A percentile compares a stretch with the other conserved stretches of the same genome.
phyloP scores from a whole-genome alignment of 2,797 vertebrate genomes.

The Philypnodon macrostomus region DNA sequence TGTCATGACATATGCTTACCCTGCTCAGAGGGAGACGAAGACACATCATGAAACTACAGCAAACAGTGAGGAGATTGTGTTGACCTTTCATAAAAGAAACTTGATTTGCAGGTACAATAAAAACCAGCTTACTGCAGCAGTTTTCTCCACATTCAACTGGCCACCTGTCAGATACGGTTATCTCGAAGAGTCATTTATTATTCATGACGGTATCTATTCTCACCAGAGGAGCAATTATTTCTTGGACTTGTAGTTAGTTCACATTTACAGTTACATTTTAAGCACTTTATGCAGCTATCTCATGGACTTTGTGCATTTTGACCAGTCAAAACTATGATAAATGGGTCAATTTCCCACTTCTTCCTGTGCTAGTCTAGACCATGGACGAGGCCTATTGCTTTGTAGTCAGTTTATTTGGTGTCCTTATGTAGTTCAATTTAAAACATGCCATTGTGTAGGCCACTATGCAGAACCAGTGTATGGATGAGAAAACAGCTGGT shows the following conservation, averaged over 20 bases:
- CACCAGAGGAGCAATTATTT: too few species aligned
- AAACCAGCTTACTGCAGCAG: slow-evolving; percentile 39
- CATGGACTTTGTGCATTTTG: too few species aligned
- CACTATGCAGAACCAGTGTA: too few species aligned
- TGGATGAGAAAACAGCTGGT: slow-evolving; percentile 54
- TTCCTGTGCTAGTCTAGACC: too few species aligned
- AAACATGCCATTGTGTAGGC: slow-evolving; percentile 33
- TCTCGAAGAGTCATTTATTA: not conserved
- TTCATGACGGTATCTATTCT: not conserved
- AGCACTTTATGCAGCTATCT: too few species aligned
- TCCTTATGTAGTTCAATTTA: slow-evolving; percentile 41
- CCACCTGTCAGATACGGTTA: slow-evolving; percentile 29
- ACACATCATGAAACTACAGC: slow-evolving; percentile 42
- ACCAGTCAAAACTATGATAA: too few species aligned
- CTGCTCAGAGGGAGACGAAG: not conserved
- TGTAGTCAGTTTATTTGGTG: too few species aligned
- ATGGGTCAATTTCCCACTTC: too few species aligned
- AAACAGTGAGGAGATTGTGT: slow-evolving; percentile 16
- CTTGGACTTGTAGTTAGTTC: too few species aligned
- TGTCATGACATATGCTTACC: too few species aligned
- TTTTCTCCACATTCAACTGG: slow-evolving; percentile 30
- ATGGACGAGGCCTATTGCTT: too few species aligned
- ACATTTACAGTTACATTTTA: too few species aligned
- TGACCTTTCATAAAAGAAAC: slow-evolving; percentile 56
- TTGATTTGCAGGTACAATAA: slow-evolving; percentile 40